Evolutionary conservation across 2,797 vertebrate species (phyloP).

Genomic region (Hemibagrus guttatus): DNA sequence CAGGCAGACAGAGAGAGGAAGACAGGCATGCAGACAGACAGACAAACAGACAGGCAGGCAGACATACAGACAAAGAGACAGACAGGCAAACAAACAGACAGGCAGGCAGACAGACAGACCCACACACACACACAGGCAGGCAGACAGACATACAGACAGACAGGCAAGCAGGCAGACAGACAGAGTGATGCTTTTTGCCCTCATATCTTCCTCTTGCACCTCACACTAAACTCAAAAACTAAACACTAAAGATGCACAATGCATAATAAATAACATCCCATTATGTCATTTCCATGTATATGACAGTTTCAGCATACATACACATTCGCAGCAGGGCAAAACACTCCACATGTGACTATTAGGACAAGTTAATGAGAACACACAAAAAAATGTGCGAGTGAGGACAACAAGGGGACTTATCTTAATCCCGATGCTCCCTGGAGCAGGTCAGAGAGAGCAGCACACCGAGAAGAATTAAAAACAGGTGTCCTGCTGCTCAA

Average conservation of each 20-base stretch:
- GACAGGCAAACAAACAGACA: background rate
- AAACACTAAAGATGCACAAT: background rate
- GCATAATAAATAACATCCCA: background rate
- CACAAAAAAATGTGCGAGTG: slow-evolving; percentile 20
- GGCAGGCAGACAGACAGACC: too few species aligned
- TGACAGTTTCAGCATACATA: slow-evolving; percentile 15
- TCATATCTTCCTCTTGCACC: slow-evolving; percentile 19
- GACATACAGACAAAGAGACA: background rate
- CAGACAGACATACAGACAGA: too few species aligned
- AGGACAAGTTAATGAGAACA: slow-evolving; percentile 53
- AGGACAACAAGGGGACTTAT: slow-evolving; percentile 47
- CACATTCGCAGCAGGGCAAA: background rate
- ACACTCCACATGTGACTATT: slow-evolving; percentile 34
- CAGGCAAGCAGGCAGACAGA: too few species aligned
- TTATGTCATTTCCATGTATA: slow-evolving; percentile 21
- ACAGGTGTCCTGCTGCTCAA: slow-evolving; percentile 38
- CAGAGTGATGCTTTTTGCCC: slow-evolving; percentile 3
- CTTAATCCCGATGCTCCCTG: slow-evolving; percentile 51
- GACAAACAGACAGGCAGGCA: too few species aligned
- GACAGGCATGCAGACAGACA: too few species aligned
- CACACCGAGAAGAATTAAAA: slow-evolving; percentile 49
- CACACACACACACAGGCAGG: too few species aligned
- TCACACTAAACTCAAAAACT: background rate
- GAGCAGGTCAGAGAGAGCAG: slow-evolving; percentile 47
- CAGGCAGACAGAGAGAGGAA: too few species aligned